Percentiles rank a stretch among this genome's conserved stretches.
Conservation (phyloP, 2,113 vertebrate genomes). For the Oceanodroma tethys region DNA sequence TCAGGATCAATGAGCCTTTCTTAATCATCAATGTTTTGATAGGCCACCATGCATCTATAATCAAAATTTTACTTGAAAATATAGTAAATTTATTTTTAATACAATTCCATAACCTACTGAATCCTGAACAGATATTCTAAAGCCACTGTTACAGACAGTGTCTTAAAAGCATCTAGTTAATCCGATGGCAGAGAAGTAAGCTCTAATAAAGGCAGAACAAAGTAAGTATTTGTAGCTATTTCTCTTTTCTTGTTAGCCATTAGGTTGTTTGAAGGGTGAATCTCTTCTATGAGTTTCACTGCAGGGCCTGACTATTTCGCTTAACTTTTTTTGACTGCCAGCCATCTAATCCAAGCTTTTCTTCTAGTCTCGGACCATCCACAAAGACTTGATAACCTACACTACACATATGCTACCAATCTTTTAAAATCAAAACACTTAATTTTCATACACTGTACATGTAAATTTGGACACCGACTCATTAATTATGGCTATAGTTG, state of each 20-base stretch:
- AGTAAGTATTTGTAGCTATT: neutral
- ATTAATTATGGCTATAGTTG: neutral
- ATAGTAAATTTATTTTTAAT: neutral
- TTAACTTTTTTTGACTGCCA: neutral
- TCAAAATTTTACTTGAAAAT: neutral
- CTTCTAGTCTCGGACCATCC: neutral
- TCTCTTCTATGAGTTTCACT: neutral
- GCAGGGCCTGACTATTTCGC: neutral
- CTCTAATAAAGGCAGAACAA: neutral
- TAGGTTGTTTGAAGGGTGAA: neutral
- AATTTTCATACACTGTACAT: neutral
- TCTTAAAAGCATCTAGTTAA: neutral
- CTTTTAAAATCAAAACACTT: neutral
- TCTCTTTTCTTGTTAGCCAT: neutral
- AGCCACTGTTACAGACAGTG: neutral
- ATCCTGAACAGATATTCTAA: neutral
- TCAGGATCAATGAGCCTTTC: neutral
- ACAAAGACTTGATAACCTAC: neutral
- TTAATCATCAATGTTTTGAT: neutral
- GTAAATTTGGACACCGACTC: neutral
- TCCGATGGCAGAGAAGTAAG: neutral
- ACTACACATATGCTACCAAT: neutral
- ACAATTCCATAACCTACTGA: neutral
- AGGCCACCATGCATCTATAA: neutral
- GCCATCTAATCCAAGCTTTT: neutral